Base-by-base conservation (phyloP, 2,797 vertebrate species). In the Sphenopsis melanotis region DNA sequence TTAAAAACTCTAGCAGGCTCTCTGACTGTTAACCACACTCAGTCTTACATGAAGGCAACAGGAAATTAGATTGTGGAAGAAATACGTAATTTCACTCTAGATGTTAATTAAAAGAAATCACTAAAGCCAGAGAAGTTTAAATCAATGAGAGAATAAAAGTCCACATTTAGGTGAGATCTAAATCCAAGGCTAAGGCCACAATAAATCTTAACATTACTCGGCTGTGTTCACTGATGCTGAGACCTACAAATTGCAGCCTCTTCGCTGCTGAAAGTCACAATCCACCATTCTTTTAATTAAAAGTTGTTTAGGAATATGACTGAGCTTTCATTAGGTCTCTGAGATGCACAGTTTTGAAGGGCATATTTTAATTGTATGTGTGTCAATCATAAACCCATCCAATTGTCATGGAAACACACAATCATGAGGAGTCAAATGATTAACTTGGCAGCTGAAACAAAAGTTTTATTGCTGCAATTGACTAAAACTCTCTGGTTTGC, bases 401-500 rank as follows among this genome's bases (percentile, higher is more conserved):
- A 83, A 95, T 16, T 88, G 88, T 91, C 94, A 95, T 84, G 90
- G 93, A 95, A 97, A 96, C 85, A 91, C 36, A 77, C 30, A 89
- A 71, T 37, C 91, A 87, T 30, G 52, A 83, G 60, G 55, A 90
- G 60, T 70, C 88, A 44, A 70, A 89, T 82, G 11, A 96, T 89
- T 71, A 87, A 94, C 83, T 50, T 82, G 79, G 86, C 87, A 81
- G 68, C 82, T 84, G 70, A 61, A 94, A 94, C 74, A 56, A 36
- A 96, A 93, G 83, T 84, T 96, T 96, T 85, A 91, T 82, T 83
- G 87, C 84, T 65, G 83, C 83, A 94, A 87, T 95, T 94, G 93
- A 95, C 86, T 94, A 92, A 70, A 96, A 87, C 79, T 96, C 89
- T 87, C 94, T 90, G 72, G 61, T 96, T 96, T 96, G 95, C 94